A percentile compares a stretch with the other conserved stretches of the same genome.
Conservation (phyloP, 2,888 invertebrate genomes). For the Phanerotoma sp. region DNA sequence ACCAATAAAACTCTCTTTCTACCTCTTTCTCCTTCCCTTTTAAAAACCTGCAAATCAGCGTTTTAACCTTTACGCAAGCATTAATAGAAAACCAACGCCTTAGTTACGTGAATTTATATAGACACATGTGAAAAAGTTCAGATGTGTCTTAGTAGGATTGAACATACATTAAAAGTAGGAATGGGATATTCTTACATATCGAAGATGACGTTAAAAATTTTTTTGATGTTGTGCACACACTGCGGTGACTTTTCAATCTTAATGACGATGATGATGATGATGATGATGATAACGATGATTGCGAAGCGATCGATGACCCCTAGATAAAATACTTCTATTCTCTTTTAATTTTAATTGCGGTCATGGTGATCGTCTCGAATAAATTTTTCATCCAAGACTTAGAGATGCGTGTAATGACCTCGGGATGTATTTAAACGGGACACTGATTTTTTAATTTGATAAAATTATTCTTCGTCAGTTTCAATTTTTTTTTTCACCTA, state of each 20-base stretch:
- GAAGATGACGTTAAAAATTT: too few relatives aligned
- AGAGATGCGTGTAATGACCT: neutral
- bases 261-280: too few relatives aligned
- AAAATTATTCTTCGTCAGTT: conserved; percentile 3
- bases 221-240: too few relatives aligned
- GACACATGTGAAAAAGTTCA: too few relatives aligned
- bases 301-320: conserved; percentile 14
- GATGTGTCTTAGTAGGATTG: too few relatives aligned
- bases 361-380: conserved; percentile 21
- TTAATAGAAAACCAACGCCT: conserved; percentile 12
- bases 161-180: too few relatives aligned
- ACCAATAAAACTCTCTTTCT: conserved; percentile 5
- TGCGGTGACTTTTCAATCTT: too few relatives aligned
- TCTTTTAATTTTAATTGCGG: conserved; percentile 26
- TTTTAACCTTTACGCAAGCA: conserved; percentile 24
- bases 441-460: conserved; percentile 29
- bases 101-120: neutral
- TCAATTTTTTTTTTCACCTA: neutral
- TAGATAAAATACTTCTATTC: conserved; percentile 7
- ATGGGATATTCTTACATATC: too few relatives aligned
- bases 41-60: neutral
- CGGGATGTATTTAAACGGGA: conserved; percentile 3
- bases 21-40: conserved; percentile 6
- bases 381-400: conserved; percentile 17
- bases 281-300: neutral